Base-by-base conservation (phyloP, 2,113 vertebrate genomes). In the Aldabrachelys gigantea region DNA sequence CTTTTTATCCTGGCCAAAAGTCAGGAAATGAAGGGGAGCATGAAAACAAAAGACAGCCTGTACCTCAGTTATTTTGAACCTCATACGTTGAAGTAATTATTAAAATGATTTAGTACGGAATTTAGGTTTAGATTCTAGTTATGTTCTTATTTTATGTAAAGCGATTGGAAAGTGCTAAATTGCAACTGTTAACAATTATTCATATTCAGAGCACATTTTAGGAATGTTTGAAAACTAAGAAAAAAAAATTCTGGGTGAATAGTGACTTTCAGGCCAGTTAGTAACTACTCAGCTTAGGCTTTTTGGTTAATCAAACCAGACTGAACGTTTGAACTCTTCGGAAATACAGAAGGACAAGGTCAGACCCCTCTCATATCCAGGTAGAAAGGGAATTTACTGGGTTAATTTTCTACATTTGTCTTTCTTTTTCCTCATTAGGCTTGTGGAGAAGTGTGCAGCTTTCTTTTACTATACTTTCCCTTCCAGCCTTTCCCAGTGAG, bases 241-340 rank as follows among this genome's bases (percentile, higher is more conserved):
- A 97, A 93, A 80, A 88, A 88, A 87, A 92, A 93, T 94, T 92
- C 85, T 96, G 94, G 97, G 94, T 97, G 96, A 97, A 96, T 93
- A 94, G 89, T 86, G 86, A 75, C 84, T 69, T 59, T 57, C 92
- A 87, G 93, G 96, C 96, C 96, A 97, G 93, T 97, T 94, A 94
- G 93, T 94, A 94, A 75, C 88, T 96, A 96, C 80, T 97, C 96
- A 97, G 4, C 93, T 94, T 94, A 91, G 47, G 91, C 81, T 89
- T 96, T 96, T 93, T 95, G 92, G 94, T 97, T 98, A 97, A 97
- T 87, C 6, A 76, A 94, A 94, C 85, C 91, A 95, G 91, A 92
- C 84, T 96, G 95, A 93, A 54, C 93, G 84, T 97, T 97, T 95
- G 90, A 97, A 79, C 79, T 97, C 94, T 94, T 96, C 85, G 95